Evolutionary conservation across 2,113 vertebrate genomes (phyloP).

Genomic region (Typhlomys cinereus): DNA sequence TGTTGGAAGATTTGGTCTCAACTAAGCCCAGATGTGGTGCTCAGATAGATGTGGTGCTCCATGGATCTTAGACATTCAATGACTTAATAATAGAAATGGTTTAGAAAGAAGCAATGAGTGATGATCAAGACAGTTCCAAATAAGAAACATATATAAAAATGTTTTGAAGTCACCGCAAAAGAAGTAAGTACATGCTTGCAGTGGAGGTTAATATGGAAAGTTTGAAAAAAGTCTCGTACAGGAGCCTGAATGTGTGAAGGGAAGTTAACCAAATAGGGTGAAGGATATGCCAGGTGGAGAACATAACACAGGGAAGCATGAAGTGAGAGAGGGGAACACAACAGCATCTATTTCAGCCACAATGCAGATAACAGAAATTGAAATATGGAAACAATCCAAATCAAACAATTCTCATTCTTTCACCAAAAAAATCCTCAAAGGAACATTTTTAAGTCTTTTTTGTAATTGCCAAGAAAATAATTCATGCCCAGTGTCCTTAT

Average conservation of each 20-base stretch:
- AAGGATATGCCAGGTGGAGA: neutral
- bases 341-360: constrained; percentile 63
- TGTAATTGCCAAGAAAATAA: constrained; percentile 57
- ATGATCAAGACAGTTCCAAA: neutral
- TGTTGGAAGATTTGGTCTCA: rapidly evolving
- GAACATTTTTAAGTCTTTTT: constrained; percentile 58
- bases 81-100: neutral
- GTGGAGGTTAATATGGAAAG: neutral
- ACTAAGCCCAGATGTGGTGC: neutral
- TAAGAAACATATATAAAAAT: neutral
- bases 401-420: constrained; percentile 65
- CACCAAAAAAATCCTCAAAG: constrained; percentile 62
- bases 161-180: neutral
- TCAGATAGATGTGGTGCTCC: neutral
- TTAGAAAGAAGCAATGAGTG: neutral
- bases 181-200: neutral
- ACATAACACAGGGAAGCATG: constrained; percentile 38
- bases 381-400: constrained; percentile 64
- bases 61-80: neutral
- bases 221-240: neutral
- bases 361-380: constrained; percentile 63
- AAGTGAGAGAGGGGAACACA: constrained; percentile 1
- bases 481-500: constrained; percentile 37
- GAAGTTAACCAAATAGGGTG: neutral
- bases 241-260: neutral